Conservation (phyloP, 1,140 invertebrate genomes). For the Eubasilissa regina region DNA sequence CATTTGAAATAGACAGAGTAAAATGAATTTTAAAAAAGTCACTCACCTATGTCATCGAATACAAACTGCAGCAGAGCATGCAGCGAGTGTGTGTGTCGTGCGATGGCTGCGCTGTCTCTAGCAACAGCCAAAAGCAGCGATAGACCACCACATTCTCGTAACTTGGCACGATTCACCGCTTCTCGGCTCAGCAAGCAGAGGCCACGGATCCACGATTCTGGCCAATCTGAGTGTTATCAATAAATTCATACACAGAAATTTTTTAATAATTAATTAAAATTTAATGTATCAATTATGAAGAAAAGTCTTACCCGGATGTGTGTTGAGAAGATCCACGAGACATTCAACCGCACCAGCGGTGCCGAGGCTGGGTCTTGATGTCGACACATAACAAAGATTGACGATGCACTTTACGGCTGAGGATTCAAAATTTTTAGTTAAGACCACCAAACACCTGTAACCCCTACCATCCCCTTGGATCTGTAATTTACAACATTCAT, state of each 20-base stretch:
- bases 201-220: slow-evolving; percentile 65
- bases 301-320: slow-evolving; percentile 47
- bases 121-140: slow-evolving; percentile 65
- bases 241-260: neutral
- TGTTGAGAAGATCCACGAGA: slow-evolving; percentile 64
- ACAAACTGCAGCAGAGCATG: slow-evolving; percentile 67
- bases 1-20: no score
- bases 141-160: slow-evolving; percentile 66
- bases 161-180: slow-evolving; percentile 67
- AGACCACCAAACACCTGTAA: slow-evolving; percentile 67
- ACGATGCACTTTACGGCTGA: slow-evolving; percentile 68
- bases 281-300: no score
- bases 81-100: slow-evolving; percentile 61
- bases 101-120: slow-evolving; percentile 60
- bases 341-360: slow-evolving; percentile 68
- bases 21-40: no score
- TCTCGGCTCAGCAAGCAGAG: slow-evolving; percentile 67
- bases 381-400: slow-evolving; percentile 68
- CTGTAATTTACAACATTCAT: slow-evolving; percentile 59
- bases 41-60: slow-evolving; percentile 69
- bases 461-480: slow-evolving; percentile 70
- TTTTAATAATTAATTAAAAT: slow-evolving; percentile 26
- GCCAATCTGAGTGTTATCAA: slow-evolving; percentile 60
- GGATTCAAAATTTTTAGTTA: slow-evolving; percentile 66
- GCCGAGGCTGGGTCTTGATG: slow-evolving; percentile 65